Conservation (phyloP, 2,797 vertebrate species). For the Artibeus lituratus region DNA sequence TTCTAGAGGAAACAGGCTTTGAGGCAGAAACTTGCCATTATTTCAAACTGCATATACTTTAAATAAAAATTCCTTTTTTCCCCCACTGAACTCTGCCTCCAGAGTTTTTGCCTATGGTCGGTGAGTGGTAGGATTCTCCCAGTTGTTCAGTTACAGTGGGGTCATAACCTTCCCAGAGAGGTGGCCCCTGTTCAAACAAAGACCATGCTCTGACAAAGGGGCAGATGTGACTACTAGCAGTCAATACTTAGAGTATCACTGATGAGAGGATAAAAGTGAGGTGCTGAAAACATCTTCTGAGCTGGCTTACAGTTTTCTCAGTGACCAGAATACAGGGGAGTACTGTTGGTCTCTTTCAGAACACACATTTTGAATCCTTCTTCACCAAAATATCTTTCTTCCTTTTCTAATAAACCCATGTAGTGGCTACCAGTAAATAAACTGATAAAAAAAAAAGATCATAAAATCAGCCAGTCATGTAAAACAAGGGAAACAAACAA, state of each 20-base stretch:
- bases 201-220: not conserved
- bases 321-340: too few relatives aligned
- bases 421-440: not conserved
- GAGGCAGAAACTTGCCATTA: too few relatives aligned
- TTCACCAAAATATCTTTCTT: not conserved
- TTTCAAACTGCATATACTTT: too few relatives aligned
- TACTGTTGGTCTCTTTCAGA: not conserved
- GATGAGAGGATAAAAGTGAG: too few relatives aligned
- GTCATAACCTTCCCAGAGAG: not conserved
- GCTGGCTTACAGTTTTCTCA: not conserved
- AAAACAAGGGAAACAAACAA: not conserved
- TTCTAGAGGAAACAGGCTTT: too few relatives aligned
- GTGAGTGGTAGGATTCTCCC: too few relatives aligned
- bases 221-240: not conserved
- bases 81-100: too few relatives aligned
- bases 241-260: accelerated
- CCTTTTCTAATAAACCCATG: not conserved
- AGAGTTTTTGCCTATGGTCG: too few relatives aligned
- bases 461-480: not conserved
- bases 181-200: not conserved
- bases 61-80: too few relatives aligned
- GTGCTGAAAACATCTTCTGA: too few relatives aligned
- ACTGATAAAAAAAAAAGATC: not conserved
- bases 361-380: not conserved
- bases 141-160: too few relatives aligned